Evolutionary conservation across 2,113 vertebrate genomes (phyloP).

Genomic region (Leptobrachium ailaonicum): DNA sequence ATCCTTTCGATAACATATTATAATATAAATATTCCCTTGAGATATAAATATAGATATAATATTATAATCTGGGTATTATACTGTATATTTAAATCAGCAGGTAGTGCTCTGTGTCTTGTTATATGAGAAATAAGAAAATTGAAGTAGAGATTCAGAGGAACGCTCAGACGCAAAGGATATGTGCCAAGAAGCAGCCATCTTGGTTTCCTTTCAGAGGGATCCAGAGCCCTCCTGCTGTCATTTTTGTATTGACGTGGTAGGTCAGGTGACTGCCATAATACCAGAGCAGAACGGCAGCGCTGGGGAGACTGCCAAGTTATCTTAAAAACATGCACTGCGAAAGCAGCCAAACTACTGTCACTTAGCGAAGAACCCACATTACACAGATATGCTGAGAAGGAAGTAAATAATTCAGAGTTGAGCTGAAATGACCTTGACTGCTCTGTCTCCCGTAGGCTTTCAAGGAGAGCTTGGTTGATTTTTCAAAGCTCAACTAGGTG

Average conservation of each 20-base stretch:
- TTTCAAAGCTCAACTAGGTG: slow-evolving; percentile 40
- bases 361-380: slow-evolving; percentile 40
- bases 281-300: slow-evolving; percentile 5
- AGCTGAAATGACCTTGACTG: slow-evolving; percentile 56
- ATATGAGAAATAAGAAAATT: slow-evolving; percentile 23
- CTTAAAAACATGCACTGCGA: slow-evolving; percentile 38
- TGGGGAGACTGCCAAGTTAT: slow-evolving; percentile 40
- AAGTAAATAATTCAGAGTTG: slow-evolving; percentile 59
- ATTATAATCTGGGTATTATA: no score
- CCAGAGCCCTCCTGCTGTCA: slow-evolving; percentile 35
- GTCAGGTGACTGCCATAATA: slow-evolving; percentile 37
- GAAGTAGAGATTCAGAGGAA: slow-evolving; percentile 24
- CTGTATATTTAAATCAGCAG: no score
- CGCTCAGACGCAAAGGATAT: slow-evolving; percentile 8
- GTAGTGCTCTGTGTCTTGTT: neutral
- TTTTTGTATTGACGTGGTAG: slow-evolving; percentile 32
- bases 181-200: slow-evolving; percentile 33
- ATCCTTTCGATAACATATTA: no score
- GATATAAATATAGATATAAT: no score
- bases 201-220: slow-evolving; percentile 34
- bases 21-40: no score
- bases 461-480: slow-evolving; percentile 47
- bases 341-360: slow-evolving; percentile 37
- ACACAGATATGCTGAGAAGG: slow-evolving; percentile 45
- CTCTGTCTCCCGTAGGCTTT: slow-evolving; percentile 28